phyloP scores from a whole-genome alignment of 2,113 vertebrate genomes.

The Lepidothrix coronata region DNA sequence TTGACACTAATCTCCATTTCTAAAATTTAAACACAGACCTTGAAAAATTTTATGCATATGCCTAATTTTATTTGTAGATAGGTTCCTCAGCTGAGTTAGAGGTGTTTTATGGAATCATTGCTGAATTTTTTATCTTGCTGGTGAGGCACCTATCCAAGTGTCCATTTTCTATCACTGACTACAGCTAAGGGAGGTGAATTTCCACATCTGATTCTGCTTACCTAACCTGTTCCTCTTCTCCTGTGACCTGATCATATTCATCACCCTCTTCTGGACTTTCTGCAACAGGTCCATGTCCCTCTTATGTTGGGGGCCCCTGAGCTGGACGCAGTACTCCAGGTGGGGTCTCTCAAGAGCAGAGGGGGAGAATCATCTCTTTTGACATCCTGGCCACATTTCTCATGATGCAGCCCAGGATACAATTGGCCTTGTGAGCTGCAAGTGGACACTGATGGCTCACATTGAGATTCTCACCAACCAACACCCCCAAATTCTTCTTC shows the following conservation, averaged over 20 bases:
- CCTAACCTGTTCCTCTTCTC: neutral
- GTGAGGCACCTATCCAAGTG: neutral
- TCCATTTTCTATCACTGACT: neutral
- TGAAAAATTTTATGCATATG: neutral
- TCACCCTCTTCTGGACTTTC: neutral
- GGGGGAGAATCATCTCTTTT: neutral
- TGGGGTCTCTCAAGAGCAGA: neutral
- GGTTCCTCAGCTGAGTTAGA: neutral
- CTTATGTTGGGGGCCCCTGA: neutral
- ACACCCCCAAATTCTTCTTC: neutral
- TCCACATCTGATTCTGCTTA: neutral
- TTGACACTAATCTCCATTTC: neutral
- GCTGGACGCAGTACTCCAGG: neutral
- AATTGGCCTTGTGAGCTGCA: neutral
- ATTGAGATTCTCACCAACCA: neutral
- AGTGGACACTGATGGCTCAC: fast-evolving
- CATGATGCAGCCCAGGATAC: neutral
- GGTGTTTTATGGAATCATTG: neutral
- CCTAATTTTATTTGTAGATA: neutral
- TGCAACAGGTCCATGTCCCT: neutral
- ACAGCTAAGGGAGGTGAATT: neutral
- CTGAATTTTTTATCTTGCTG: neutral
- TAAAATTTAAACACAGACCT: neutral
- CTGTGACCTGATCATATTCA: neutral
- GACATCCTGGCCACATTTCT: neutral